Evolutionary conservation across 2,888 invertebrate species (phyloP), one percentile per base, ranked within the genome.

Genomic region (Eurytoma adleriae): DNA sequence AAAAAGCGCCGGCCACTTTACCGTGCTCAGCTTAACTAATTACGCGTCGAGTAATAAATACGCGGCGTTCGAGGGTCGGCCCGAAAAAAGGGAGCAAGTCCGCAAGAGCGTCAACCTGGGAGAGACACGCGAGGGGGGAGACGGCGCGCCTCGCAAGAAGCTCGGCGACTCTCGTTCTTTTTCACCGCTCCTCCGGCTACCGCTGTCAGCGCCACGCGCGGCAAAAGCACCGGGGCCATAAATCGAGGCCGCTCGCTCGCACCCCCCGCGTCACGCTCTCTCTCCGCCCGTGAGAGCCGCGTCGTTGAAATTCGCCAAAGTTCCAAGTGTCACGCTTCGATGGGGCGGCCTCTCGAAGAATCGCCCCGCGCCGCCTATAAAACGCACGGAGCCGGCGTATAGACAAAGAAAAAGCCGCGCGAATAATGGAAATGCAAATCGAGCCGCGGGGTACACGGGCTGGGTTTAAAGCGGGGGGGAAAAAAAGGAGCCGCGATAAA

Each of bases 1-100:
- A 1, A 62, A 64, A 64, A 64, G 40, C 48, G 24, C 18, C 64
- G 48, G 18, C 18, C n/a, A 30, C 48, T 64, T 64, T 1, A 30
- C 48, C 64, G 10, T 48, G 40, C 30, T 7, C 18, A 40, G 48
- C 64, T 64, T 48, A 64, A 40, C 64, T 64, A 64, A 64, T 64
- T 64, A 64, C 40, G 48, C 40, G n/a, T 40, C 64, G 12, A 18
- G 64, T 48, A 64, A 64, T 64, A 64, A 64, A 64, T 64, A 64
- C 40, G n/a, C 27, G 30, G n/a, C n/a, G 27, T 61, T 12, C n/a
- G 62, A 14, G 40, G 16, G 48, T n/a, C 64, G 40, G 18, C 14
- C 54, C 10, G 10, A 40, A 40, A 40, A 40, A 40, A 40, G 40
- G 40, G 40, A 40, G 40, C 40, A 40, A 40, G 40, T 40, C 40